Evolutionary conservation across 2,888 invertebrate genomes (phyloP), one percentile per base, ranked within the genome.

Genomic region (Ferdinandea cuprea): DNA sequence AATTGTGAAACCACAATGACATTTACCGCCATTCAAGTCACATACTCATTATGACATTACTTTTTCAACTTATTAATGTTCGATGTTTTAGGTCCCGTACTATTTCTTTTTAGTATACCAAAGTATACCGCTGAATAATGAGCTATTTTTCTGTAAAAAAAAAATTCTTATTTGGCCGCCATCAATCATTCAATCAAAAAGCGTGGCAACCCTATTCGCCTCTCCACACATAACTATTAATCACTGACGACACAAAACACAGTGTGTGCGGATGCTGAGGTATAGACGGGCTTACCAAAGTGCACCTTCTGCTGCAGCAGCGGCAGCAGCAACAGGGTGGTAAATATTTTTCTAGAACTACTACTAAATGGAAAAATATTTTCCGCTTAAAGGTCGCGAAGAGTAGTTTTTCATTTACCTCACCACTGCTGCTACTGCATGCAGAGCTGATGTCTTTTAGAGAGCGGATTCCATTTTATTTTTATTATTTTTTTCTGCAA

Each of bases 341-440:
- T 37, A 76, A 81, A 81, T 81, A 81, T 81, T 81, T 81, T 71
- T 46, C 69, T 59, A 63, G 63, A 35, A 74, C 74, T 63, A 59
- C 69, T 59, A 13, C 7, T 48, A 58, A 65, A 71, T 71, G 63
- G 61, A 50, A 76, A 69, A 76, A 76, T 65, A 76, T 76, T 81
- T 76, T 76, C 65, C 80, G 65, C 71, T 81, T 65, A 71, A 71
- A 76, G 50, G 76, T 81, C 65, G 21, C 50, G 25, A 15, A 54
- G 63, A 61, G 69, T 76, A 65, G 69, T 74, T 76, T 76, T 71
- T 80, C 56, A 69, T 76, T 80, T 25, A 54, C 11, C 63, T 46
- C 25, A 2, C 15, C n/a, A 5, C 37, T 17, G 7, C 3, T 19
- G 17, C 63, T 21, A 35, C 35, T 37, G 42, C 17, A 30, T n/a